Conservation (phyloP, 2,888 invertebrate genomes). For the Nomada fabriciana region DNA sequence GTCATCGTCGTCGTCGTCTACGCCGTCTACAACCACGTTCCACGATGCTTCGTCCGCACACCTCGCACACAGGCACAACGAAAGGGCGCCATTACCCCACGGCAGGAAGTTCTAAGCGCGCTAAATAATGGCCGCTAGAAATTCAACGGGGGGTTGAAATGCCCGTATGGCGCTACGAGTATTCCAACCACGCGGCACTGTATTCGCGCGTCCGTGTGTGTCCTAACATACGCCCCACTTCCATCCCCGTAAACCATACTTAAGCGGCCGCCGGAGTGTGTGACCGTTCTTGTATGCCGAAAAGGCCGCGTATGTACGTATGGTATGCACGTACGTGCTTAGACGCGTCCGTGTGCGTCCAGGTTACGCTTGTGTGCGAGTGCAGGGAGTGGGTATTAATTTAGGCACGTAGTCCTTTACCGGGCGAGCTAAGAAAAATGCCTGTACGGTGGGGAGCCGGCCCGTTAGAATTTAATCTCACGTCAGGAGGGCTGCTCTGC, state of each 20-base stretch:
- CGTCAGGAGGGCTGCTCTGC: conserved; percentile 65
- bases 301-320: neutral
- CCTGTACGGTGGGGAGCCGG: conserved; percentile 73
- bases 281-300: conserved; percentile 9
- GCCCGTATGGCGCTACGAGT: conserved; percentile 71
- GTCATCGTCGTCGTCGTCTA: conserved; percentile 50
- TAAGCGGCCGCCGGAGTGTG: conserved; percentile 37
- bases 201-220: conserved; percentile 51
- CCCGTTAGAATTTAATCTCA: conserved; percentile 83
- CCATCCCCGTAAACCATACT: conserved; percentile 62
- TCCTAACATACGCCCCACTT: conserved; percentile 71
- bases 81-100: conserved; percentile 78
- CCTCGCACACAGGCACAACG: conserved; percentile 29
- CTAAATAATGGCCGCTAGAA: conserved; percentile 84
- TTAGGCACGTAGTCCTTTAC: conserved; percentile 78
- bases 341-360: neutral
- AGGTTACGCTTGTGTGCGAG: neutral
- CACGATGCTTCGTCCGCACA: conserved; percentile 34
- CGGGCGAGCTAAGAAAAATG: conserved; percentile 83
- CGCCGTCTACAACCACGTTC: conserved; percentile 20
- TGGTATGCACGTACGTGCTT: too few species aligned
- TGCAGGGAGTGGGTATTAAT: conserved; percentile 79
- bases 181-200: conserved; percentile 55
- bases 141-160: conserved; percentile 77
- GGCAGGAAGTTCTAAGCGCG: conserved; percentile 82